phyloP scores from a whole-genome alignment of 2,113 vertebrate species.

The Zeus faber region DNA sequence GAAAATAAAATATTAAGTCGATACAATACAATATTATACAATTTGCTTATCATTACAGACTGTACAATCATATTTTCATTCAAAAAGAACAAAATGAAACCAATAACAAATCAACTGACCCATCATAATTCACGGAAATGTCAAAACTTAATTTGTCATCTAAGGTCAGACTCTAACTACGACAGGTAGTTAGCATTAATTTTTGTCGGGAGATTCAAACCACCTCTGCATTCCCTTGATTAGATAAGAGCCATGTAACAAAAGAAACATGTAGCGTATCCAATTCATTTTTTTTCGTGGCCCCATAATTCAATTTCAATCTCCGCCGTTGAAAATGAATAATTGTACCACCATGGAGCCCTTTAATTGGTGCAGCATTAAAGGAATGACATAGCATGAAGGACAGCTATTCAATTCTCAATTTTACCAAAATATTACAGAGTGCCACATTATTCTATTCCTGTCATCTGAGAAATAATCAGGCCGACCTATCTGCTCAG shows the following conservation, averaged over 20 bases:
- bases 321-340: conserved; percentile 56
- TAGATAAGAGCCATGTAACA: conserved; percentile 46
- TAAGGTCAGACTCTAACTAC: no score
- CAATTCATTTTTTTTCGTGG: conserved; percentile 66
- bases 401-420: conserved; percentile 72
- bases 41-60: no score
- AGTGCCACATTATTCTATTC: conserved; percentile 58
- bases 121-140: no score
- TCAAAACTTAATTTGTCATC: no score
- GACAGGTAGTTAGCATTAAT: no score
- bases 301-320: conserved; percentile 65
- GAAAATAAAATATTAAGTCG: no score
- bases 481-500: conserved; percentile 55
- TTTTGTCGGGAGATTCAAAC: no score
- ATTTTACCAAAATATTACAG: conserved; percentile 63
- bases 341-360: conserved; percentile 49
- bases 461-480: conserved; percentile 72
- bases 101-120: no score
- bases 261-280: conserved; percentile 46
- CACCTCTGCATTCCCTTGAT: conserved; percentile 21
- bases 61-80: no score
- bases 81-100: no score
- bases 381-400: conserved; percentile 62
- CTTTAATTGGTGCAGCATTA: conserved; percentile 66
- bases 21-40: no score